Evolutionary conservation across 2,888 invertebrate genomes (phyloP).

Genomic region (Nomada lathburiana): DNA sequence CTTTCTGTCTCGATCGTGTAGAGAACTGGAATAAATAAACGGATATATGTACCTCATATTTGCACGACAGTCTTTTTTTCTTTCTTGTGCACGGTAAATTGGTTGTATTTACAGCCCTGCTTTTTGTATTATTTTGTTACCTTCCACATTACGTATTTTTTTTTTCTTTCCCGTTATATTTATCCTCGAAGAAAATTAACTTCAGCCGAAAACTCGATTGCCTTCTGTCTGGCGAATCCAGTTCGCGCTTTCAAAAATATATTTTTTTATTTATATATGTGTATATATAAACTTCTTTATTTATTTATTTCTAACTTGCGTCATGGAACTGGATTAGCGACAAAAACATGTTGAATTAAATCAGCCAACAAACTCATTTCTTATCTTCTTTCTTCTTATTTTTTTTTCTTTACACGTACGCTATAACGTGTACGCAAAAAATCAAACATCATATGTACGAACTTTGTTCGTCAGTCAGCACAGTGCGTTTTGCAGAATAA

Average conservation of each 20-base stretch:
- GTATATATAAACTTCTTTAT: slow-evolving; percentile 73
- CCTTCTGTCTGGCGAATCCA: slow-evolving; percentile 74
- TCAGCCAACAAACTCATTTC: slow-evolving; percentile 41
- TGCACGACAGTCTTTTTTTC: slow-evolving; percentile 69
- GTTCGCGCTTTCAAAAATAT: slow-evolving; percentile 78
- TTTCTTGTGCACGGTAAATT: slow-evolving; percentile 66
- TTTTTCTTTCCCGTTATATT: slow-evolving; percentile 58
- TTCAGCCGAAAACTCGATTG: slow-evolving; percentile 73
- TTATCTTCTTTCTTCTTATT: slow-evolving; percentile 24
- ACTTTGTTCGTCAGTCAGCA: slow-evolving; percentile 65
- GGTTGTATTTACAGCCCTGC: slow-evolving; percentile 74
- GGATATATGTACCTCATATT: slow-evolving; percentile 62
- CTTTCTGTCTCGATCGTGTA: slow-evolving; percentile 58
- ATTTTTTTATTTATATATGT: slow-evolving; percentile 72
- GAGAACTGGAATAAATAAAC: slow-evolving; percentile 72
- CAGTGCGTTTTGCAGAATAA: slow-evolving; percentile 66
- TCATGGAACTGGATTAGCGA: slow-evolving; percentile 76
- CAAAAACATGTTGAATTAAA: slow-evolving; percentile 65
- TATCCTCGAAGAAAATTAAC: slow-evolving; percentile 62
- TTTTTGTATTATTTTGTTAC: slow-evolving; percentile 54
- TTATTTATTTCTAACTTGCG: slow-evolving; percentile 71
- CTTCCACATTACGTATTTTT: slow-evolving; percentile 68
- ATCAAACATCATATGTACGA: slow-evolving; percentile 57
- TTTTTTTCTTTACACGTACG: slow-evolving; percentile 69
- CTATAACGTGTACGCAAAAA: slow-evolving; percentile 78